Base-by-base conservation (phyloP, 2,797 vertebrate genomes). In the Urocyon cinereoargenteus region DNA sequence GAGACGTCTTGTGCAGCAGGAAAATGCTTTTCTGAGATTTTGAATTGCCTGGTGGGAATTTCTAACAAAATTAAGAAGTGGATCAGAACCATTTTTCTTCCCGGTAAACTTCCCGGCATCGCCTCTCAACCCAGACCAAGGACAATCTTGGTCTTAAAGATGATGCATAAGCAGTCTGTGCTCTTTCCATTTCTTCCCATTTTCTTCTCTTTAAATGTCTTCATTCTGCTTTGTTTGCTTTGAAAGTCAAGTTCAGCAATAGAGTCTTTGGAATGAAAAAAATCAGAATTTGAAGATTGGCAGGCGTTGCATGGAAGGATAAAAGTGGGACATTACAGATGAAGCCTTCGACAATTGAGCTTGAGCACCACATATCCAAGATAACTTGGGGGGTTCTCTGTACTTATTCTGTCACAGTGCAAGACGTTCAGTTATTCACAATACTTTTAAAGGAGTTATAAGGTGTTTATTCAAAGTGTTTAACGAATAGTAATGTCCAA, bases 181-280 rank as follows among this genome's bases (percentile, higher is more conserved):
- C 7, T 72, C 31, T 86, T 83, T 31, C n/a, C 14, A 2, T 40
- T 26, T 86, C 85, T 83, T 64, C 21, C 62, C 18, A 16, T 72
- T 82, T 86, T 78, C 15, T 72, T 59, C 22, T 64, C 94, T 75
- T 70, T 85, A 86, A 72, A 49, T 73, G 57, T 40, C 36, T 92
- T 73, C 16, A 16, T 79, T 94, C 36, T 70, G 45, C 53, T 87
- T 88, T 86, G 12, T 68, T 95, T 86, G 31, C 34, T 91, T 84
- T 87, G 66, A 75, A 24, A 57, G 36, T 90, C 75, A 90, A 31
- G 16, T 34, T 95, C 64, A 86, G 66, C 15, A 61, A 2, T 93
- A 75, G 31, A 82, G 31, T 2, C 24, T 89, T 87, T 95, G 31
- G 18, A 7, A 12, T 86, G 24, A n/a, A 34, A 79, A 81, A 64